Evolutionary conservation across 2,888 invertebrate genomes (phyloP), one percentile per base, ranked within the genome.

Genomic region (Cheilosia vulpina): DNA sequence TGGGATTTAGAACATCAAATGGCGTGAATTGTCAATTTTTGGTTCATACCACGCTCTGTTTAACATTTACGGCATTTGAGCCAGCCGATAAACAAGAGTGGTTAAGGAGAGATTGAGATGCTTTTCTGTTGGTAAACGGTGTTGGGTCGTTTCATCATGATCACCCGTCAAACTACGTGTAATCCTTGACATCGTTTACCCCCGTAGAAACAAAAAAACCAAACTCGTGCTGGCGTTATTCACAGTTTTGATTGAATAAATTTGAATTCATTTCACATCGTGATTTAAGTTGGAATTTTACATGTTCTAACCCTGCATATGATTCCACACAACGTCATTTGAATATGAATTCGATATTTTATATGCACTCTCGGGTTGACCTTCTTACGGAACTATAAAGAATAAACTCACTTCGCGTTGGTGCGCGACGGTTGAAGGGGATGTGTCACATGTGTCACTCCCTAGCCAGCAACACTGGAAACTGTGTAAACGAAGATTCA

Each of bases 331-430:
- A 34, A 19, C 19, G 53, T 66, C 58, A 72, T 76, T 82, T 34
- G 82, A 77, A 82, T 82, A 82, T 71, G 71, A 77, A 82, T 78
- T 66, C 58, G 66, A 65, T 77, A 53, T 21, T 53, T 47, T 24
- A 6, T 24, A 6, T 38, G 24, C 65, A 47, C 55, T 41, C 65
- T 27, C 5, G 19, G 4, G 47, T 19, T 58, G 65, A 66, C 57
- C 65, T 66, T 58, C 58, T 75, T 65, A 47, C 47, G 53, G 7
- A 41, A 52, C 38, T 19, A 34, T 9, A 19, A 21, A 52, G 52
- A n/a, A 19, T 13, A 38, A 38, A 38, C 38, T 38, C 38, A 38
- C 38, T 38, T 38, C 38, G 38, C 13, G 38, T 38, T 38, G 11
- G 19, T 27, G 27, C 7, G 55, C 52, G 27, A 9, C 24, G 17